Conservation (phyloP, 2,113 vertebrate genomes). For the Malurus cyaneus region DNA sequence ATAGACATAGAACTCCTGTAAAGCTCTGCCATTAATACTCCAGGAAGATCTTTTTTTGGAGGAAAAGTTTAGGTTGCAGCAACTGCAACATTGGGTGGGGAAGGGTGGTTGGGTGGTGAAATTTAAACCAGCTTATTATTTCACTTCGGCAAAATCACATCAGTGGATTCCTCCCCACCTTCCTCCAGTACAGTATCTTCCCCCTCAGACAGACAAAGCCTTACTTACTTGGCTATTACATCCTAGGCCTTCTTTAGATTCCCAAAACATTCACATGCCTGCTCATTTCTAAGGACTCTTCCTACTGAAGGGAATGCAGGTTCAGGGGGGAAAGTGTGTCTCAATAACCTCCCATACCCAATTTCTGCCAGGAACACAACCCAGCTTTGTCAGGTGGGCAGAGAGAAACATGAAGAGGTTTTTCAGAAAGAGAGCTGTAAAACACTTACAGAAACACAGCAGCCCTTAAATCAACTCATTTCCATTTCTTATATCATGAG, state of each 20-base stretch:
- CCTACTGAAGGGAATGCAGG: not conserved
- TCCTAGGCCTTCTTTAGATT: not conserved
- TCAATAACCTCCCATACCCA: not conserved
- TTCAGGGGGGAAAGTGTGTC: not conserved
- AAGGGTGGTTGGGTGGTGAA: not conserved
- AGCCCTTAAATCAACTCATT: not conserved
- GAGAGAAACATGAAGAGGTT: not conserved
- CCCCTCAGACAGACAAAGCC: not conserved
- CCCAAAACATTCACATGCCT: not conserved
- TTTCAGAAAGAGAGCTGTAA: not conserved
- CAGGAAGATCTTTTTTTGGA: not conserved
- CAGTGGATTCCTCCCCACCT: not conserved
- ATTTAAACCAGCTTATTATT: not conserved
- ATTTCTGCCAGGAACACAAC: not conserved
- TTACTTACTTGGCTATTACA: not conserved
- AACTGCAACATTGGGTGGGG: not conserved
- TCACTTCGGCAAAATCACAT: not conserved
- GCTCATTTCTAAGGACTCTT: not conserved
- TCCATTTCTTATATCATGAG: not conserved
- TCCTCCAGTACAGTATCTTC: not conserved
- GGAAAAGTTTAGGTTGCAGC: not conserved
- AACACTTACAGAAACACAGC: not conserved
- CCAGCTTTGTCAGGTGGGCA: not conserved
- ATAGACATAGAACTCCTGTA: not conserved
- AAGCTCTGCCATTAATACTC: not conserved